These are phyloP conservation scores for Cantharis nigra DNA, from an alignment of 2,888 invertebrate species.

Conservation along the genomic window DNA sequence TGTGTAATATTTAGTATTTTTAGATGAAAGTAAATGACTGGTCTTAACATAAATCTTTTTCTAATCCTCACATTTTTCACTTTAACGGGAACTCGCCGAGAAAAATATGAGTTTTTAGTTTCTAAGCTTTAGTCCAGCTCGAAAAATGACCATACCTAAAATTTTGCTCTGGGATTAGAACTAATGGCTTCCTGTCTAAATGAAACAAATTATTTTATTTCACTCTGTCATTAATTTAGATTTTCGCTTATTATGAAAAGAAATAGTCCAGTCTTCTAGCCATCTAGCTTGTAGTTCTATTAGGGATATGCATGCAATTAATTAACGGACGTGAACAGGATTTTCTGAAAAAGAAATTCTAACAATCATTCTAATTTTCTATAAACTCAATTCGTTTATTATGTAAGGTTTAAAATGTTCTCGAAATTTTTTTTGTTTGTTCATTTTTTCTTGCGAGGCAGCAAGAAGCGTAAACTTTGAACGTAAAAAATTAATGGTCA, in stretches of 20 bases:
- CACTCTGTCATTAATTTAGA: not conserved
- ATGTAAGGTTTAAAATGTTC: not conserved
- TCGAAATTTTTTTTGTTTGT: not conserved
- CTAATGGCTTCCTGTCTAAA: conserved; percentile 21
- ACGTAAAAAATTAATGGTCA: conserved; percentile 11
- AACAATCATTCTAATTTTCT: not conserved
- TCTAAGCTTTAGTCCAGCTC: conserved; percentile 25
- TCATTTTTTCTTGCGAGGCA: not conserved
- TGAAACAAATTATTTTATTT: not conserved
- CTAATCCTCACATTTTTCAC: conserved; percentile 44
- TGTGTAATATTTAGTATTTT: not conserved
- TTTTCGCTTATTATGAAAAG: not conserved
- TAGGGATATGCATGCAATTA: not conserved
- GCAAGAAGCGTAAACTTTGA: conserved; percentile 1
- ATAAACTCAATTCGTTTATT: not conserved
- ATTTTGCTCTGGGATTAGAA: conserved; percentile 33
- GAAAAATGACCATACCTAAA: conserved; percentile 26
- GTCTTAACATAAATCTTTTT: conserved; percentile 37
- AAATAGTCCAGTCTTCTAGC: too few relatives aligned
- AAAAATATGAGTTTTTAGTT: conserved; percentile 38
- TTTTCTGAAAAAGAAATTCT: not conserved
- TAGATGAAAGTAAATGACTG: conserved; percentile 35
- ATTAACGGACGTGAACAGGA: not conserved
- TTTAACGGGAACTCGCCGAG: conserved; percentile 40
- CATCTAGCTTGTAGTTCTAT: too few relatives aligned